phyloP scores from a whole-genome alignment of 2,113 vertebrate species.

The Mungos mungo region DNA sequence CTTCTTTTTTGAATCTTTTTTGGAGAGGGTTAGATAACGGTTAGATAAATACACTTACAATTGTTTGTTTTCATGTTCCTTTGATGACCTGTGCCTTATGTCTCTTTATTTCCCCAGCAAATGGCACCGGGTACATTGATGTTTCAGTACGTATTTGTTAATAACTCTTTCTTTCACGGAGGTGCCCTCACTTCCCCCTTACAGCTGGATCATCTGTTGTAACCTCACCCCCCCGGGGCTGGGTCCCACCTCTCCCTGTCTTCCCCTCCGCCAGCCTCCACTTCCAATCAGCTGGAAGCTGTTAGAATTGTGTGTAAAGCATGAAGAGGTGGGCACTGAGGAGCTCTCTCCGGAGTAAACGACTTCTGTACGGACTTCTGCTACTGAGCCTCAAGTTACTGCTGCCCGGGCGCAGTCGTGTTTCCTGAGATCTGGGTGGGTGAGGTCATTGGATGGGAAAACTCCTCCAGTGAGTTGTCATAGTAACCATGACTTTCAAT shows the following conservation, averaged over 20 bases:
- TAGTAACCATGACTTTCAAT: constrained; percentile 67
- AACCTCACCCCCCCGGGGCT: background rate
- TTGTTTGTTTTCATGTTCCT: background rate
- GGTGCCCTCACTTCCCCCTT: background rate
- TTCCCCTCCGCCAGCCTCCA: background rate
- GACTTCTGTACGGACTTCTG: background rate
- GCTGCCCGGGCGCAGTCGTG: background rate
- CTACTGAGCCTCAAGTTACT: background rate
- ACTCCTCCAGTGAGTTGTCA: constrained; percentile 63
- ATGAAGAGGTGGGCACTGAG: accelerated
- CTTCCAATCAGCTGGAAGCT: background rate
- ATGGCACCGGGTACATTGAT: background rate
- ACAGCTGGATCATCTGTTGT: background rate
- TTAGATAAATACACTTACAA: background rate
- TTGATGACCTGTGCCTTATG: background rate
- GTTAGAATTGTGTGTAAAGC: background rate
- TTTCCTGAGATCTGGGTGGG: constrained; percentile 21
- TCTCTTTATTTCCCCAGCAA: background rate
- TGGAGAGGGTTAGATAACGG: background rate
- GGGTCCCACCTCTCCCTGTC: background rate
- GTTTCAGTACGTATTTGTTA: background rate
- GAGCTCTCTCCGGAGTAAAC: background rate
- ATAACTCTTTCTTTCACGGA: background rate
- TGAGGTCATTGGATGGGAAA: constrained; percentile 67
- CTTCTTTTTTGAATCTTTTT: background rate